phyloP scores from a whole-genome alignment of 2,113 vertebrate species.

The Falco punctatus region DNA sequence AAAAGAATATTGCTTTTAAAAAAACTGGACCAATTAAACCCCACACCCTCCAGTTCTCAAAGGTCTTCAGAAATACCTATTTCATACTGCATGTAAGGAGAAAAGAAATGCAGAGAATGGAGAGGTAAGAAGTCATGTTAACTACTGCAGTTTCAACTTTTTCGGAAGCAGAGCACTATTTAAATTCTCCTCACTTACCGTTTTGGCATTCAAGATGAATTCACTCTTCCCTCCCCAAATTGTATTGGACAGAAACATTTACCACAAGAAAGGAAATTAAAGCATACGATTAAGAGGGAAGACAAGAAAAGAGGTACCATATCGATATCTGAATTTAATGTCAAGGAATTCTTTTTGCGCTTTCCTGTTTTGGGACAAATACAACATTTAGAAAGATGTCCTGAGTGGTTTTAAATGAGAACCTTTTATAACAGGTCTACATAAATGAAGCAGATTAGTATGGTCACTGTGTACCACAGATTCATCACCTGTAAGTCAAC shows the following conservation, averaged over 20 bases:
- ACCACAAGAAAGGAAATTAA: not conserved
- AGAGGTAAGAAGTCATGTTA: not conserved
- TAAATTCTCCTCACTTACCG: not conserved
- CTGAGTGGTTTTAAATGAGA: not conserved
- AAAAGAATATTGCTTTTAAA: not conserved
- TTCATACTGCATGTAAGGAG: fast-evolving
- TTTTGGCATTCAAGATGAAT: not conserved
- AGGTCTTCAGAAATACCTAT: not conserved
- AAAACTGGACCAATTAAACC: not conserved
- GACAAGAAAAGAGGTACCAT: not conserved
- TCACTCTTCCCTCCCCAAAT: not conserved
- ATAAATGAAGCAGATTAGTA: not conserved
- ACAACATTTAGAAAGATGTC: not conserved
- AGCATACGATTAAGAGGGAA: not conserved
- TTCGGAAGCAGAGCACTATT: not conserved
- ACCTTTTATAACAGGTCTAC: not conserved
- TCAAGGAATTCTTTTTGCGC: not conserved
- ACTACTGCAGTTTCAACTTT: not conserved
- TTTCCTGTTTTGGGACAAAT: not conserved
- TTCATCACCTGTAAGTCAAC: not conserved
- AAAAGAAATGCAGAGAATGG: not conserved
- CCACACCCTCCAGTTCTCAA: not conserved
- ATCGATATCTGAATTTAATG: not conserved
- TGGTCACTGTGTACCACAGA: not conserved
- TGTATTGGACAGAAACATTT: fast-evolving